phyloP scores from a whole-genome alignment of 2,888 invertebrate species.

The Lissonota sp. region DNA sequence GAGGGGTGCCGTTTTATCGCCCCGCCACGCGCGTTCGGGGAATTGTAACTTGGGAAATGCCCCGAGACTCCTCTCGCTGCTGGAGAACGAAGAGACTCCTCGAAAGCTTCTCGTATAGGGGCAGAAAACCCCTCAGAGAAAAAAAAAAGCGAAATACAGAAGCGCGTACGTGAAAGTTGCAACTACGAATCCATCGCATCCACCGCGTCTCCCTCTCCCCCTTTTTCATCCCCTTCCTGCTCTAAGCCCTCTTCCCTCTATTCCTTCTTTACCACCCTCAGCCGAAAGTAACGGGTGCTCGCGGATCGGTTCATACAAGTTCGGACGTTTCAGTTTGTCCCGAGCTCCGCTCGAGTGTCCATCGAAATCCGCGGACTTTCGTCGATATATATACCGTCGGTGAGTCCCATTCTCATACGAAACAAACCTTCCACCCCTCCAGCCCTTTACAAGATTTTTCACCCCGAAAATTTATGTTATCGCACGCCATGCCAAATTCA shows the following conservation, averaged over 20 bases:
- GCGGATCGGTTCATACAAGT: slow-evolving; percentile 69
- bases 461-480: no score
- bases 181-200: no score
- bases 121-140: neutral
- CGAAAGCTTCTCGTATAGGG: slow-evolving; percentile 49
- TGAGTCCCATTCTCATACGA: slow-evolving; percentile 47
- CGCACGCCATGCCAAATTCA: no score
- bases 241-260: slow-evolving; percentile 3
- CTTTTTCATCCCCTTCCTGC: slow-evolving; percentile 3
- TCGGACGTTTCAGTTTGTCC: slow-evolving; percentile 71
- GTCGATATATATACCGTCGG: slow-evolving; percentile 45
- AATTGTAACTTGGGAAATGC: slow-evolving; percentile 51
- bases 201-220: no score
- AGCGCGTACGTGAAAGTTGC: slow-evolving; percentile 47
- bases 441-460: neutral
- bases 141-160: slow-evolving; percentile 37
- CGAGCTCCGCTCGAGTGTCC: slow-evolving; percentile 72
- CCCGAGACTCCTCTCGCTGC: slow-evolving; percentile 43
- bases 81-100: slow-evolving; percentile 48
- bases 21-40: slow-evolving; percentile 42
- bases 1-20: slow-evolving; percentile 66
- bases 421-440: neutral
- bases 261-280: slow-evolving; percentile 19
- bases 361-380: slow-evolving; percentile 61
- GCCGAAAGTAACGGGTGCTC: slow-evolving; percentile 44